Percentiles rank a stretch among this genome's conserved stretches.
Conservation (phyloP, 2,113 vertebrate species). For the Fregetta grallaria region DNA sequence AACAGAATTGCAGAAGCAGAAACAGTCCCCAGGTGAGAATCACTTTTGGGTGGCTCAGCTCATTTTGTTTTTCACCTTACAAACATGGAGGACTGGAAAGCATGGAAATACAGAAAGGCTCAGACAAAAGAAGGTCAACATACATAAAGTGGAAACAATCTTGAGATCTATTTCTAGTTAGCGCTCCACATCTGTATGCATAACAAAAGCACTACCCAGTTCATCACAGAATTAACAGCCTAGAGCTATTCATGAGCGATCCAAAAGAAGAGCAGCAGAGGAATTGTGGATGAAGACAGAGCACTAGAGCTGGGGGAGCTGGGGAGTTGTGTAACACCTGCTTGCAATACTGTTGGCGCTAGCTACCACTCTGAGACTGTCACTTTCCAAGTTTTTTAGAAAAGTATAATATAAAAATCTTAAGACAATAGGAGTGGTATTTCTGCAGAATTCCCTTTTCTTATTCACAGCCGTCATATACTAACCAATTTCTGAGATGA, state of each 20-base stretch:
- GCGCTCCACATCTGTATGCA: background rate
- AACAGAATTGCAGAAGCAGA: background rate
- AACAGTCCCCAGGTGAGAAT: background rate
- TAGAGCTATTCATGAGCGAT: background rate
- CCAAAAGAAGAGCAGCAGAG: background rate
- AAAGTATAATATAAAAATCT: background rate
- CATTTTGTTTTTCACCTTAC: background rate
- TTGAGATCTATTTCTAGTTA: conserved; percentile 3
- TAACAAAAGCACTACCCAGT: background rate
- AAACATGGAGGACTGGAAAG: background rate
- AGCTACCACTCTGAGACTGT: background rate
- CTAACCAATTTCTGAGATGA: background rate
- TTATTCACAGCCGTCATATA: background rate
- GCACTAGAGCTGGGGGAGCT: background rate
- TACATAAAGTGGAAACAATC: background rate
- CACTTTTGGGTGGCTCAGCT: background rate
- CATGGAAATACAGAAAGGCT: background rate
- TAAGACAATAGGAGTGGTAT: conserved; percentile 2
- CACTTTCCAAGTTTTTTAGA: conserved; percentile 33
- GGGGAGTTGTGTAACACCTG: conserved; percentile 39
- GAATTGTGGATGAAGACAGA: background rate
- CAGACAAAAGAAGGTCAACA: background rate
- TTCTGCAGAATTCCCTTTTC: background rate
- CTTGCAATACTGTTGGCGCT: background rate
- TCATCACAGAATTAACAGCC: background rate